A percentile compares a stretch with the other conserved stretches of the same genome.
Conservation (phyloP, 2,888 invertebrate genomes). For the Drosophila barbarae region DNA sequence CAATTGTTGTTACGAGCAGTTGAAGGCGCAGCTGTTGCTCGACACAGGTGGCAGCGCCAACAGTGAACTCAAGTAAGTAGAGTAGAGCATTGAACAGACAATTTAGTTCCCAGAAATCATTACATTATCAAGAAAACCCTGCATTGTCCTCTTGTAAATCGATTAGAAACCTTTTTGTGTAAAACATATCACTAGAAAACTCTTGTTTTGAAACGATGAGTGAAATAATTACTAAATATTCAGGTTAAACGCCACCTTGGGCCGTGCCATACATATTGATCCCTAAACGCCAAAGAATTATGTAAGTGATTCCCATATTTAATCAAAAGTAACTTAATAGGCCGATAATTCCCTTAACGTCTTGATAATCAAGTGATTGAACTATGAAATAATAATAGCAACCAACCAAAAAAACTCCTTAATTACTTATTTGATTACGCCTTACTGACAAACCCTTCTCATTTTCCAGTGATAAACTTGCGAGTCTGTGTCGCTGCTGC, state of each 20-base stretch:
- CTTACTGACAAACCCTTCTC: background rate
- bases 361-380: background rate
- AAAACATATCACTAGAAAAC: constrained; percentile 5
- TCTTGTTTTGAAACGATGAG: background rate
- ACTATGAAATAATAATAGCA: background rate
- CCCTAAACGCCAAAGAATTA: constrained; percentile 13
- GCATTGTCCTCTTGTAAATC: constrained; percentile 4
- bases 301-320: constrained; percentile 17
- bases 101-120: background rate
- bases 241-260: constrained; percentile 32
- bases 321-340: constrained; percentile 5
- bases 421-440: background rate
- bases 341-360: background rate
- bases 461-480: constrained; percentile 75
- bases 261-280: constrained; percentile 29
- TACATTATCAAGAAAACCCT: background rate
- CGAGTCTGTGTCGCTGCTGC: constrained; percentile 78
- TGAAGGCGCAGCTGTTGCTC: constrained; percentile 75
- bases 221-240: constrained; percentile 9
- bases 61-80: constrained; percentile 71
- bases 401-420: background rate
- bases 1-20: constrained; percentile 76
- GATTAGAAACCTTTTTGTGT: background rate
- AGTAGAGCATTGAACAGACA: background rate
- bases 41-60: constrained; percentile 57